Base-by-base conservation (phyloP, 1,140 invertebrate species). In the Melanaphis sacchari region DNA sequence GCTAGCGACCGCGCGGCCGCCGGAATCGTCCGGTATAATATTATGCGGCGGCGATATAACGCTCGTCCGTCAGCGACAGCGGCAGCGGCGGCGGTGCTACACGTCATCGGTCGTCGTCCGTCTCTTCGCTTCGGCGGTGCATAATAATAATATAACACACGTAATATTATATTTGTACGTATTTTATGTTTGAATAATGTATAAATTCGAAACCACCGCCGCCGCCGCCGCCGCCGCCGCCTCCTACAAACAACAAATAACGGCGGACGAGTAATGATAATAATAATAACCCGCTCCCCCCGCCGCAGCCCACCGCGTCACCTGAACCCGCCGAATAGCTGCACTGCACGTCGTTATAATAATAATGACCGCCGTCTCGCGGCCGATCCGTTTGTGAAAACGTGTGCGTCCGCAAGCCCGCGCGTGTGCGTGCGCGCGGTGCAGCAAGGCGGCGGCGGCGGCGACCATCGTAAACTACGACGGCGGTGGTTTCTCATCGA, bases 141-240 rank as follows among this genome's bases (percentile, higher is more conserved):
- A 88, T 88, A 88, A 36, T 24, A 81, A 81, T 82, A 38, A 84
- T 84, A 82, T 82, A 84, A 18, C 18, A 49, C 18, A 49, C 38
- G 22, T 84, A 84, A 26, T 38, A 40, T 82, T 22, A 82, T 82
- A 82, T 82, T 82, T 38, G 38, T 82, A 82, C 38, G 24, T 84
- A 84, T 84, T 40, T 84, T 88, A 36, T 88, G 46, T 59, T 59
- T 90, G 89, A 90, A 90, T 89, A 90, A 66, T 90, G 89, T 90
- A 76, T 76, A 90, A 90, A 90, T 90, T 66, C 89, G 38, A 59
- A 90, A 90, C 46, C 87, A 1, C 89, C 49, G 36, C 49, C 36
- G n/a, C 24, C 84, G 52, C 52, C 46, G 46, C 46, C 46, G 46
- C 46, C n/a, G 11, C n/a, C 81, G 38, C 84, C 84, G 41, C 84